Evolutionary conservation across 2,888 invertebrate genomes (phyloP), one percentile per base, ranked within the genome.

Genomic region (Euzetes globulus): DNA sequence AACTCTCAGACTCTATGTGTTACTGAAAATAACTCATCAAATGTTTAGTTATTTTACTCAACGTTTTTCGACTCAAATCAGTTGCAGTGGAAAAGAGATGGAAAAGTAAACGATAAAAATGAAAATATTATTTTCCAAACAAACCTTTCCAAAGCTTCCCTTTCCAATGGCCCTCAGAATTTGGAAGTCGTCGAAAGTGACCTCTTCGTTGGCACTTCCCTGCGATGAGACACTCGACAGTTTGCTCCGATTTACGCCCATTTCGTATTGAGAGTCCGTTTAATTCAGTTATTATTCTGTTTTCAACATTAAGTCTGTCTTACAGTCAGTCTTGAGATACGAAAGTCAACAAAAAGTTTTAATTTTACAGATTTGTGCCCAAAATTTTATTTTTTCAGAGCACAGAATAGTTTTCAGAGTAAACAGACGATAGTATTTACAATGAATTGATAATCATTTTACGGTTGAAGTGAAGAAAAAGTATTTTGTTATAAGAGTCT

Each of bases 101-200:
- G 9, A 60, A 60, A n/a, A 33, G 60, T 19, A 52, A 52, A 52
- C 22, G 6, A 52, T 52, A 52, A 52, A 19, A n/a, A 52, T 52
- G 13, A 6, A 19, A 52, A n/a, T 52, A 19, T 52, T 19, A 52
- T 19, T 19, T 19, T n/a, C n/a, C n/a, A 22, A 3, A 80, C 87
- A 84, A 84, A 91, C 91, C 88, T 92, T 92, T 79, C 92, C 91
- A 81, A 92, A 92, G 82, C 91, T 91, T 75, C 92, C 92, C 83
- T 91, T 90, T 70, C 92, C 92, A 80, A 92, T 92, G 50, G 91
- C 91, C 77, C 92, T 85, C 73, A 92, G 84, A 78, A 92, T 90
- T 86, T 90, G 90, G 83, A 92, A 92, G 83, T 91, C 90, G 83
- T 91, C 90, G 83, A 91, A 91, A 82, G 89, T 89, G 76, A 91